phyloP scores from a whole-genome alignment of 2,797 vertebrate species.

The Austrolebias charrua region DNA sequence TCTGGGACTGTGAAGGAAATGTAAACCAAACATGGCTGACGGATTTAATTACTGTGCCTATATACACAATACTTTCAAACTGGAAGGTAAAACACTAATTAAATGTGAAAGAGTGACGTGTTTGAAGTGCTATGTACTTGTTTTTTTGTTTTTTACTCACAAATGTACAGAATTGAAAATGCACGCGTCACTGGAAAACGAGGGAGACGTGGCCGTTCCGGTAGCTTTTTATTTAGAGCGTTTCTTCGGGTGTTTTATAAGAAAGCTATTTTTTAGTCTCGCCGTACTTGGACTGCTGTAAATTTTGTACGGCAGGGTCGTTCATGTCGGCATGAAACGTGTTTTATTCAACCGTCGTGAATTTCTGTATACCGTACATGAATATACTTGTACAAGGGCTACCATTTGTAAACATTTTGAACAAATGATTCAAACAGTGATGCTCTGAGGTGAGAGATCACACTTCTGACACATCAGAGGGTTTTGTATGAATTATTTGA shows the following conservation, averaged over 20 bases:
- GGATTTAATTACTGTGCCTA: constrained; percentile 79
- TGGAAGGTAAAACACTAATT: constrained; percentile 68
- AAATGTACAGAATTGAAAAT: constrained; percentile 74
- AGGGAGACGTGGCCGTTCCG: constrained; percentile 75
- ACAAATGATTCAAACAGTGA: constrained; percentile 57
- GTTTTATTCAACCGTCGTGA: constrained; percentile 74
- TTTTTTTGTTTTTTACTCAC: constrained; percentile 65
- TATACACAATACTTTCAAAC: constrained; percentile 72
- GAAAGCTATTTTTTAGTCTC: constrained; percentile 81
- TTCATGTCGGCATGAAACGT: constrained; percentile 80
- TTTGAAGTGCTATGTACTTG: constrained; percentile 82
- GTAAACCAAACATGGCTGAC: constrained; percentile 51
- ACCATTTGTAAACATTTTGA: constrained; percentile 75
- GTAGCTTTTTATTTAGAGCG: constrained; percentile 80
- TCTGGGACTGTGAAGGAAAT: constrained; percentile 2
- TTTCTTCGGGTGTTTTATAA: constrained; percentile 82
- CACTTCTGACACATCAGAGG: constrained; percentile 38
- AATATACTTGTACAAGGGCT: constrained; percentile 82
- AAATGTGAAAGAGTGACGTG: constrained; percentile 77
- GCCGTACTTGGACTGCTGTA: constrained; percentile 77
- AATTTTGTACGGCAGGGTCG: constrained; percentile 76
- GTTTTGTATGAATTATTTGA: constrained; percentile 73
- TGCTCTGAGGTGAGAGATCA: constrained; percentile 46
- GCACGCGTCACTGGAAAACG: constrained; percentile 54
- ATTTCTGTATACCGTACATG: constrained; percentile 69